Base-by-base conservation (phyloP, 2,113 vertebrate species). In the Chlamydotis undulata region DNA sequence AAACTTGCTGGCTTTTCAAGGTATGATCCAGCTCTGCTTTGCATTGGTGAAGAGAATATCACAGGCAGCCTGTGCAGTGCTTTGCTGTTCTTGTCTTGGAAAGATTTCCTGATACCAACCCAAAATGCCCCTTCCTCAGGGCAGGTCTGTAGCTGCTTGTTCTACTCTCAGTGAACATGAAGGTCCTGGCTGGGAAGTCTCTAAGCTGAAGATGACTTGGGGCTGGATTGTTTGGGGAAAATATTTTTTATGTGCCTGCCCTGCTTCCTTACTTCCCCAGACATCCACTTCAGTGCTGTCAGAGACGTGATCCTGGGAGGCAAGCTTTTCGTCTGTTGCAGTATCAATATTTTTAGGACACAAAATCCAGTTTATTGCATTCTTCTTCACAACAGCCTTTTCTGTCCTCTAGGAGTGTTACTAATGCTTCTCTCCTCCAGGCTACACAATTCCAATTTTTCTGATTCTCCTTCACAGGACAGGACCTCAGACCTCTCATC, bases 131-230 rank as follows among this genome's bases (percentile, higher is more conserved):
- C 37, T 79, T 90, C 19, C n/a, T 70, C 37, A 19, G 19, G 6
- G n/a, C 67, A 90, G 76, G 26, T 71, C 14, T 0, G 0, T 53
- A 39, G 14, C 59, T 1, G 0, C 28, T 80, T 90, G 33, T 64
- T 35, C 43, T 55, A 26, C 28, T 56, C 4, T 3, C 2, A 49
- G 57, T 0, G 0, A 71, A 75, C 1, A 0, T 18, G 60, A 37
- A 75, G 23, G 41, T 64, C 23, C 43, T 1, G 0, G 3, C 0
- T 55, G 43, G 15, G 39, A 87, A 59, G 25, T 43, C 25, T 75
- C 65, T 23, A 43, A 68, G 14, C 14, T 75, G 74, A 52, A 26
- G 68, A 39, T 2, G 5, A 4, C 26, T 43, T 4, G 19, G 24
- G 25, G 5, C 25, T 60, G 43, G 21, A 71, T 7, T 23, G 19